phyloP scores from a whole-genome alignment of 2,113 vertebrate species.

The Entomyzon cyanotis region DNA sequence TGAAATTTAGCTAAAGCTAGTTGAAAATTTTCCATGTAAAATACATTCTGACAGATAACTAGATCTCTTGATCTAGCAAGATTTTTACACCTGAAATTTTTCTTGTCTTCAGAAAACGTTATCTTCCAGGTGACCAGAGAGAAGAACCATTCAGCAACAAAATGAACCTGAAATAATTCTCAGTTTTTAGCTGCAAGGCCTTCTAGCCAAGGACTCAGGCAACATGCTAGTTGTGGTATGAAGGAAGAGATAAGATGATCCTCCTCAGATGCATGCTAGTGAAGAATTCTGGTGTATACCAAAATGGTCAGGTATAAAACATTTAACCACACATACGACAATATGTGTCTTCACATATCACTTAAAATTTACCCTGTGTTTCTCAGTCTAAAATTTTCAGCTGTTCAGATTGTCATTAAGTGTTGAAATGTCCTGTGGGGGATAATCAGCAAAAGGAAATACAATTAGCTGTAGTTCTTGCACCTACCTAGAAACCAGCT shows the following conservation, averaged over 20 bases:
- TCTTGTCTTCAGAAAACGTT: background rate
- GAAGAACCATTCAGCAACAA: background rate
- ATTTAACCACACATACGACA: background rate
- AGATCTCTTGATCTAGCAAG: background rate
- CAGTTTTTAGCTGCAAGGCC: background rate
- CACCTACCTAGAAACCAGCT: background rate
- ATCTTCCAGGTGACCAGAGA: background rate
- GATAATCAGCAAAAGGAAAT: background rate
- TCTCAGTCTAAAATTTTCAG: background rate
- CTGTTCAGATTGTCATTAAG: background rate
- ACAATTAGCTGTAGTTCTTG: background rate
- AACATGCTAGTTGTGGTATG: background rate
- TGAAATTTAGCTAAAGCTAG: background rate
- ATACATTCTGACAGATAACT: background rate
- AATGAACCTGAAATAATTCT: conserved; percentile 1
- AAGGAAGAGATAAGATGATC: background rate
- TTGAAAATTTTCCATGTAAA: background rate
- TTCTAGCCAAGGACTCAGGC: background rate
- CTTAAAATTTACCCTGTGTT: background rate
- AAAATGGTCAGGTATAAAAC: background rate
- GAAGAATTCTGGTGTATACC: background rate
- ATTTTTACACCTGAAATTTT: background rate
- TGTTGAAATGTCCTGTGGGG: background rate
- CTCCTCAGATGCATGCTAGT: background rate
- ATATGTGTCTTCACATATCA: too few species aligned